A percentile compares a stretch with the other conserved stretches of the same genome.
These are phyloP conservation scores for Stenurella melanura DNA, from an alignment of 2,888 invertebrate species.

Conservation along the genomic window DNA sequence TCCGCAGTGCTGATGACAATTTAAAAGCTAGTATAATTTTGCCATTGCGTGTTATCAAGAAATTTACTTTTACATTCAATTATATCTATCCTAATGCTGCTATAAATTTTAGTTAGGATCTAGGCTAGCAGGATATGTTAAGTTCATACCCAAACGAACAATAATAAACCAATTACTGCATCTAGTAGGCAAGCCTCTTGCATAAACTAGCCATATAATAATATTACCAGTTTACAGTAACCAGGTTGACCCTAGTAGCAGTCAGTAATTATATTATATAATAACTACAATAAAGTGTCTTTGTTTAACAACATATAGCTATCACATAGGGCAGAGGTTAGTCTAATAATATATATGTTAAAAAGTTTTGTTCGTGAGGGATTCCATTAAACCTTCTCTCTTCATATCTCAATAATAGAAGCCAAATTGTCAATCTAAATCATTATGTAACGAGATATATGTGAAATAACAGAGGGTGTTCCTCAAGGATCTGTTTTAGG, in stretches of 20 bases:
- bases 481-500: background rate
- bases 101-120: background rate
- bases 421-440: too few relatives aligned
- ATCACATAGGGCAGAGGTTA: too few relatives aligned
- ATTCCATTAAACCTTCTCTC: too few relatives aligned
- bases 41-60: background rate
- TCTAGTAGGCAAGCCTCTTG: background rate
- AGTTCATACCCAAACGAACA: background rate
- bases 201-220: background rate
- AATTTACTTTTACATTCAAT: background rate
- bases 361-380: too few relatives aligned
- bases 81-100: background rate
- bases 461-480: too few relatives aligned
- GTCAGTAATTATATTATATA: too few relatives aligned
- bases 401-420: too few relatives aligned
- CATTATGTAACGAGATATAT: too few relatives aligned
- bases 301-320: too few relatives aligned
- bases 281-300: too few relatives aligned
- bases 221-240: background rate
- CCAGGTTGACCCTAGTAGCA: background rate
- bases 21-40: background rate
- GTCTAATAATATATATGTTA: too few relatives aligned
- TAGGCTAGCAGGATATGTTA: background rate
- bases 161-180: background rate
- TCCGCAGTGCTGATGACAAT: background rate